Conservation (phyloP, 2,113 vertebrate species). For the Elaphurus davidianus region DNA sequence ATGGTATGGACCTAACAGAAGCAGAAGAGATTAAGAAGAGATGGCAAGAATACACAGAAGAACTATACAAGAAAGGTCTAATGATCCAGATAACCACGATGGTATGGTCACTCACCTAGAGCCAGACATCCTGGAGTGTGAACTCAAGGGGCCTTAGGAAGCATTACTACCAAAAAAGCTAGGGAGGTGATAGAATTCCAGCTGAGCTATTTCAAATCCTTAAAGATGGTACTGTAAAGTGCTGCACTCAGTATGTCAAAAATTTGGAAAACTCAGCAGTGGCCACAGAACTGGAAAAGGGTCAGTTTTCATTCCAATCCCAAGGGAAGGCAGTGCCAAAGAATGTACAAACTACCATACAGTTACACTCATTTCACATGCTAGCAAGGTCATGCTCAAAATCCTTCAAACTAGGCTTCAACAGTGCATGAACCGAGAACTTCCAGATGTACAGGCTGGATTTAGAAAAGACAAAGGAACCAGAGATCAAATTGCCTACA, state of each 20-base stretch:
- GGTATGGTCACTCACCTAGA: neutral
- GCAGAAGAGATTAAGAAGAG: neutral
- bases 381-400: neutral
- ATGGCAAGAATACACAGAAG: neutral
- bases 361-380: neutral
- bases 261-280: neutral
- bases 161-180: neutral
- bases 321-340: neutral
- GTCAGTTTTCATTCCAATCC: neutral
- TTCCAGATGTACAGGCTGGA: neutral
- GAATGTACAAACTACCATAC: neutral
- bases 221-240: neutral
- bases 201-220: neutral
- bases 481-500: neutral
- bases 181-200: neutral
- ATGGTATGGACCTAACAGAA: neutral
- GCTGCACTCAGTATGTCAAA: neutral
- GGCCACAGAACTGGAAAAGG: neutral
- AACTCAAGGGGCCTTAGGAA: neutral
- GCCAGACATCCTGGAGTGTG: neutral
- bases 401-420: neutral
- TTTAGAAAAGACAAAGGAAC: neutral
- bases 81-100: neutral
- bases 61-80: neutral
- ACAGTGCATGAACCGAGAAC: neutral